phyloP scores from a whole-genome alignment of 2,888 invertebrate genomes.

The Orthosia gothica region DNA sequence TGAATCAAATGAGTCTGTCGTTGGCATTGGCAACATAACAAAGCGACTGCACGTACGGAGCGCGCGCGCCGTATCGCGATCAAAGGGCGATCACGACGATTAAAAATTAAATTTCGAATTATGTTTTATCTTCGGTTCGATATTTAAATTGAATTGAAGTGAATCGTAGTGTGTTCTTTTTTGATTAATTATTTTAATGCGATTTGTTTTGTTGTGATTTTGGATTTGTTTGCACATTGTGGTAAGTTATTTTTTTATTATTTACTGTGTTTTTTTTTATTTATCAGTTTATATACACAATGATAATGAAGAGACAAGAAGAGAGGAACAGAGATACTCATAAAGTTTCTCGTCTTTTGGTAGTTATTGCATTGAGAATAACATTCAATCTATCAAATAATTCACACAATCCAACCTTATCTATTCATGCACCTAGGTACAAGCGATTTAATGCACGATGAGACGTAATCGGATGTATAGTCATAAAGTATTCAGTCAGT shows the following conservation, averaged over 20 bases:
- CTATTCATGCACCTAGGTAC: conserved; percentile 1
- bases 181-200: conserved; percentile 10
- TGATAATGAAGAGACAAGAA: no score
- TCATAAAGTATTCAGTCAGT: not conserved
- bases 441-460: conserved; percentile 3
- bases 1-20: conserved; percentile 33
- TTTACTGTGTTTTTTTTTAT: not conserved
- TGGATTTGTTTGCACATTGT: conserved; percentile 16
- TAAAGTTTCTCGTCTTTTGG: not conserved
- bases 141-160: conserved; percentile 48
- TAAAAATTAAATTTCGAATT: conserved; percentile 46
- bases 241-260: conserved; percentile 37
- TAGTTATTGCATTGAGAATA: not conserved
- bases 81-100: conserved; percentile 43
- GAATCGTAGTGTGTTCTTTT: conserved; percentile 24
- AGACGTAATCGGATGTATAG: conserved; percentile 7
- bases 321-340: no score
- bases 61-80: conserved; percentile 51
- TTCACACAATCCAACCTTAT: not conserved
- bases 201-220: not conserved
- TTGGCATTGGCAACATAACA: conserved; percentile 52
- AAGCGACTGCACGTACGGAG: conserved; percentile 47
- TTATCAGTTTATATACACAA: no score
- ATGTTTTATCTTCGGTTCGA: conserved; percentile 23
- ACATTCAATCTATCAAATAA: not conserved